Base-by-base conservation (phyloP, 2,888 invertebrate species). In the Meloe dianella region DNA sequence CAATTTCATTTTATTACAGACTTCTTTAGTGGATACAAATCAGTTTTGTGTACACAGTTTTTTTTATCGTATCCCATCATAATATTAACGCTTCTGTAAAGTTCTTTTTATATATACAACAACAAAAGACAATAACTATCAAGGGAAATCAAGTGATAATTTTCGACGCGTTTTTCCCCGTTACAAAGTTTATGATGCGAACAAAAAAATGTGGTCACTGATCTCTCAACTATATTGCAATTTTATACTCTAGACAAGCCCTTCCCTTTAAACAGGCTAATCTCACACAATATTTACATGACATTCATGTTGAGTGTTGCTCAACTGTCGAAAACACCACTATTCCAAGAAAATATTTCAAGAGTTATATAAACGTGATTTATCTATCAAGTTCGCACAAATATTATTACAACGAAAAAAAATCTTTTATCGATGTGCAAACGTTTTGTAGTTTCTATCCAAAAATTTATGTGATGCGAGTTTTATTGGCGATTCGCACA, bases 111-210 rank as follows among this genome's bases (percentile, higher is more conserved):
- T 35, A 35, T 41, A 41, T 7, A 41, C 35, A 35, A 41, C 41
- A 41, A 65, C 65, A 65, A 68, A 68, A 68, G 54, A 61, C 70
- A 66, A 74, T 73, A 74, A 74, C 64, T 72, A 72, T 70, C 75
- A 65, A 54, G 75, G 75, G 74, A 75, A 75, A 75, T 75, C 75
- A 75, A 69, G 73, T 70, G 69, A 68, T 68, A 65, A 66, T 68
- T 66, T 68, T 47, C 57, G 64, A 65, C 62, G 60, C 60, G 63
- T 63, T 68, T 67, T 65, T 65, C 35, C 62, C 30, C 64, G 56
- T 60, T 54, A 62, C 54, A 14, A 68, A 63, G 51, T 73, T 74
- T 74, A 72, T 69, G 73, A 64, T 27, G 68, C 61, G 67, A 69
- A 71, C 72, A 73, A 72, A 74, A n/a, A n/a, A 74, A 73, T 72